phyloP scores from a whole-genome alignment of 53 echinoderm and acorn worm genomes.

The Holothuria scabra region DNA sequence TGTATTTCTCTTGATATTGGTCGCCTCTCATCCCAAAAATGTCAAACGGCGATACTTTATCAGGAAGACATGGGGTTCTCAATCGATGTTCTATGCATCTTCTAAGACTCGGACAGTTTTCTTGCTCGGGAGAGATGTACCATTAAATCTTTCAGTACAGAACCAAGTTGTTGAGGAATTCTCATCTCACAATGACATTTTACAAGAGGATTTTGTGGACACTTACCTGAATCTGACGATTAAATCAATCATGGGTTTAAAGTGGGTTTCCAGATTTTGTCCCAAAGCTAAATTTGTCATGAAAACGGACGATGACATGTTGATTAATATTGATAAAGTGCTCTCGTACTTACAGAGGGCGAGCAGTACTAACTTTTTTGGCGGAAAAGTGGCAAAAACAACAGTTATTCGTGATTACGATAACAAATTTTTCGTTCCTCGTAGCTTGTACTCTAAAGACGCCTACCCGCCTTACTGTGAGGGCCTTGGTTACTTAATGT shows the following conservation, averaged over 20 bases:
- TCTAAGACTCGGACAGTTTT: conserved; percentile 59
- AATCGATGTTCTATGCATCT: conserved; percentile 31
- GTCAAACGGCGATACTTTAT: conserved; percentile 54
- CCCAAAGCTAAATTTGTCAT: conserved; percentile 62
- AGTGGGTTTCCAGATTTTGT: conserved; percentile 70
- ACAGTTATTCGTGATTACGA: conserved; percentile 54
- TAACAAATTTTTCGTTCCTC: conserved; percentile 72
- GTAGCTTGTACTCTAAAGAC: conserved; percentile 53
- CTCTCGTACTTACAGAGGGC: conserved; percentile 52
- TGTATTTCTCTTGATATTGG: conserved; percentile 62
- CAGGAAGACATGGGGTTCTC: conserved; percentile 63
- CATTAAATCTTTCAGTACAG: conserved; percentile 32
- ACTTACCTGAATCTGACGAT: conserved; percentile 71
- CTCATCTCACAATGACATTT: conserved; percentile 49
- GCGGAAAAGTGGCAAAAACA: conserved; percentile 46
- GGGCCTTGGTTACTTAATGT: conserved; percentile 73
- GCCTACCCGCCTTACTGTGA: conserved; percentile 72
- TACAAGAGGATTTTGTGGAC: conserved; percentile 75
- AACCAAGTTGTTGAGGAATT: conserved; percentile 54
- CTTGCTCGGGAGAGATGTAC: conserved; percentile 53
- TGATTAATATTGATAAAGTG: conserved; percentile 65
- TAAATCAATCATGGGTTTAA: conserved; percentile 80
- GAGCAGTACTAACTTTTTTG: conserved; percentile 38
- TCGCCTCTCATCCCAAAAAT: conserved; percentile 62
- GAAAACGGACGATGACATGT: conserved; percentile 80